phyloP scores from a whole-genome alignment of 2,888 invertebrate species.

The Drosophila parthenogenetica region DNA sequence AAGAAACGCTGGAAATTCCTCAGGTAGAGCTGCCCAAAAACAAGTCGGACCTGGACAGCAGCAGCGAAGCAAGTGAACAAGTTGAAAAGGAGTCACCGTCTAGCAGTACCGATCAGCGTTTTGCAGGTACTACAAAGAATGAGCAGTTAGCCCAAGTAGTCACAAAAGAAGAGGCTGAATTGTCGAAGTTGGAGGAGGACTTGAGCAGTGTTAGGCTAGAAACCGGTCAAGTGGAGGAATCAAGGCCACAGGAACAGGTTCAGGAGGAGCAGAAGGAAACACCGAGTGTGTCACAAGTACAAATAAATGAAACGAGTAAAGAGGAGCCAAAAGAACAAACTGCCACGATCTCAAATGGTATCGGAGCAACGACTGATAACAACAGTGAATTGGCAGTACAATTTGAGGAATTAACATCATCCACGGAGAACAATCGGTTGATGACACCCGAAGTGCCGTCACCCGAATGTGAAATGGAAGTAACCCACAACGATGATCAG shows the following conservation, averaged over 20 bases:
- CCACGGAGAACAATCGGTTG: constrained; percentile 42
- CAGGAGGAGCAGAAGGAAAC: too few relatives aligned
- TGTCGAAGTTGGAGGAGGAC: background rate
- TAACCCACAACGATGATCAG: constrained; percentile 4
- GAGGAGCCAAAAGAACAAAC: background rate
- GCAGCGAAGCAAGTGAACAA: background rate
- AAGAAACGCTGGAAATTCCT: background rate
- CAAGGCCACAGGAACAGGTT: too few relatives aligned
- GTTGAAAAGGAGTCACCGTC: background rate
- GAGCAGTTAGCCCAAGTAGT: background rate
- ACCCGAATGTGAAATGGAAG: constrained; percentile 22
- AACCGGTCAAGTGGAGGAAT: too few relatives aligned
- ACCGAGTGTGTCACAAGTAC: too few relatives aligned
- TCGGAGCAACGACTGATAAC: too few relatives aligned
- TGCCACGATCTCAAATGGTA: background rate
- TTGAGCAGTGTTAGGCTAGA: background rate
- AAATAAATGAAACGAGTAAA: background rate
- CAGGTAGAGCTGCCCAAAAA: background rate
- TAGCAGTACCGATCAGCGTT: constrained; percentile 6
- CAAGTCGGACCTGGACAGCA: background rate
- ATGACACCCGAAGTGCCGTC: constrained; percentile 22
- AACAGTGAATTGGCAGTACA: constrained; percentile 37
- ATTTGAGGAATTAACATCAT: constrained; percentile 62
- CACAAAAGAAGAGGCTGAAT: background rate
- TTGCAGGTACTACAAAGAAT: background rate